Conservation (phyloP, 2,113 vertebrate species). For the Natator depressus region DNA sequence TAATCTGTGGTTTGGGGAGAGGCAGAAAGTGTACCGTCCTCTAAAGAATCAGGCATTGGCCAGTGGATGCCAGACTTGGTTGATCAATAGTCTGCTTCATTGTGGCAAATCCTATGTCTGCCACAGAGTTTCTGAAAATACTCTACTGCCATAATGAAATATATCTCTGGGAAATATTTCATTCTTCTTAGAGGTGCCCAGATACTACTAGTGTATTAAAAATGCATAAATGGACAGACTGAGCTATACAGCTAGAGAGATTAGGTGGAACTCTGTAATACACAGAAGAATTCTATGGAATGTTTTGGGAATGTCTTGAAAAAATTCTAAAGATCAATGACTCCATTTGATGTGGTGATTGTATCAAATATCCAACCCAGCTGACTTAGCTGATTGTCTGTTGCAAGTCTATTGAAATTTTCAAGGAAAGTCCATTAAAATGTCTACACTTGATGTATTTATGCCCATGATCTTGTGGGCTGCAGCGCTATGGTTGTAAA, state of each 20-base stretch:
- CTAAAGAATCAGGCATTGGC: not conserved
- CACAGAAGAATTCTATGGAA: not conserved
- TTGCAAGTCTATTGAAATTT: not conserved
- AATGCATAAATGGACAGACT: rapidly evolving
- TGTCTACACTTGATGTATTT: not conserved
- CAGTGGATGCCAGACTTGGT: not conserved
- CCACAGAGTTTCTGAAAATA: not conserved
- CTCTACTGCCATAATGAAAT: too few relatives aligned
- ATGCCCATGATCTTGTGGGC: not conserved
- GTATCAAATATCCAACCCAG: rapidly evolving
- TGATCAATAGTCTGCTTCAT: not conserved
- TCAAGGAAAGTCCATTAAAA: not conserved
- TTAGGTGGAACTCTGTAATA: not conserved
- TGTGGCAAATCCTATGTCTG: not conserved
- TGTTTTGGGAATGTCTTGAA: not conserved
- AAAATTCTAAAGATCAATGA: not conserved
- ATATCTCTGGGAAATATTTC: too few relatives aligned
- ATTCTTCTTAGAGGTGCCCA: not conserved
- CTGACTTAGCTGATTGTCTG: not conserved
- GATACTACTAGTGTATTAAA: not conserved
- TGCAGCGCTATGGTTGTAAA: not conserved
- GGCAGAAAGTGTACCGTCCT: not conserved
- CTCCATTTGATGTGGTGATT: not conserved
- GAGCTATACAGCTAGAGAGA: not conserved
- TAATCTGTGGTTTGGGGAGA: not conserved